Conservation (phyloP, 2,113 vertebrate species). For the Nibea albiflora region DNA sequence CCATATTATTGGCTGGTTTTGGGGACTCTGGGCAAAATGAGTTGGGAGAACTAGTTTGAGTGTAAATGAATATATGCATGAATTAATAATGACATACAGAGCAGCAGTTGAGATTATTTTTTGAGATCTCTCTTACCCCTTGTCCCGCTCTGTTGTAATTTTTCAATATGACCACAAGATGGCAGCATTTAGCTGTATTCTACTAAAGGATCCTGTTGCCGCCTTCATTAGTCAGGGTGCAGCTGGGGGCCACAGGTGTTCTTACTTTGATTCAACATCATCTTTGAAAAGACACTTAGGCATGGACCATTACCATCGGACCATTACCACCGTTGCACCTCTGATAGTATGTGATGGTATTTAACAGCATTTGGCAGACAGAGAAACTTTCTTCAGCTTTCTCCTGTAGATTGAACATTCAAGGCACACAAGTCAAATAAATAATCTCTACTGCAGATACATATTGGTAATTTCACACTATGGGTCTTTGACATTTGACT, state of each 20-base stretch:
- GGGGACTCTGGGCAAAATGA: not conserved
- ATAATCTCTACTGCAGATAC: not conserved
- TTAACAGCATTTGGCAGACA: not conserved
- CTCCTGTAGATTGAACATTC: not conserved
- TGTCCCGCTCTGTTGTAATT: not conserved
- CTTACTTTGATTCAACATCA: not conserved
- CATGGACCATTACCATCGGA: not conserved
- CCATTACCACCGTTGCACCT: not conserved
- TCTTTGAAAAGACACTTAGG: not conserved
- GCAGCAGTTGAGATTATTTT: not conserved
- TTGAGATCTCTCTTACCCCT: not conserved
- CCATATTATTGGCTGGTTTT: not conserved
- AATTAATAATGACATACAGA: not conserved
- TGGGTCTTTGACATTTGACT: constrained; percentile 1
- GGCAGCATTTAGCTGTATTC: constrained; percentile 38
- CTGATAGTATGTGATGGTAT: not conserved
- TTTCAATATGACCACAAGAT: constrained; percentile 33
- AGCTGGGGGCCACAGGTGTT: not conserved
- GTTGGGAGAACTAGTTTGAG: not conserved
- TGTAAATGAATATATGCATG: not conserved
- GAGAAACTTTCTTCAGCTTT: not conserved
- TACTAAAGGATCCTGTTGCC: not conserved
- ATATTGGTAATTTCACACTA: not conserved
- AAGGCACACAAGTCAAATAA: not conserved
- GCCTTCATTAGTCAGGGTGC: not conserved